These are phyloP conservation scores for Hyles vespertilio DNA, from an alignment of 1,140 invertebrate genomes.

Conservation along the genomic window DNA sequence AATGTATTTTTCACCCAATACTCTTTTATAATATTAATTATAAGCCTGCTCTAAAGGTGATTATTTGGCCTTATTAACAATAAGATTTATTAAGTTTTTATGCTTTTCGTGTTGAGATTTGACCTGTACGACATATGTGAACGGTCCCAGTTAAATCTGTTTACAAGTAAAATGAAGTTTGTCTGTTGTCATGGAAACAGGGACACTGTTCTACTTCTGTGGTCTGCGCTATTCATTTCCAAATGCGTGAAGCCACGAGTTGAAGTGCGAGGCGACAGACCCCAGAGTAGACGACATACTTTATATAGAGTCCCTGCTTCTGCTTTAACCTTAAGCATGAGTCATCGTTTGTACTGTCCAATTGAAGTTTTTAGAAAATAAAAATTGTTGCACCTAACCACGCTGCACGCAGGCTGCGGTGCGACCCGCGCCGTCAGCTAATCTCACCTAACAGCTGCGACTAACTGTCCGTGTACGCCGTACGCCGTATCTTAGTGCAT, in stretches of 20 bases:
- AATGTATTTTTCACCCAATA: slow-evolving; percentile 75
- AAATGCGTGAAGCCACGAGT: too few species aligned
- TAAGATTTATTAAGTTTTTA: slow-evolving; percentile 41
- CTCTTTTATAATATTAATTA: slow-evolving; percentile 55
- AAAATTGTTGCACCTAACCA: slow-evolving; percentile 44
- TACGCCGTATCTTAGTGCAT: slow-evolving; percentile 14
- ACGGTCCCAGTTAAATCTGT: slow-evolving; percentile 37
- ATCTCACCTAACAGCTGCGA: slow-evolving; percentile 54
- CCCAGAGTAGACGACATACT: slow-evolving; percentile 4
- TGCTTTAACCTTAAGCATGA: slow-evolving; percentile 60
- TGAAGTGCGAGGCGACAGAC: not conserved
- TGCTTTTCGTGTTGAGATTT: slow-evolving; percentile 66
- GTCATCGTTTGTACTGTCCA: slow-evolving; percentile 52
- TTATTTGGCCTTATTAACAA: slow-evolving; percentile 68
- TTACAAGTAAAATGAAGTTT: slow-evolving; percentile 22
- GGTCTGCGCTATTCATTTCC: slow-evolving; percentile 10
- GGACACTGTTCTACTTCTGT: slow-evolving; percentile 38
- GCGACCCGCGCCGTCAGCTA: slow-evolving; percentile 29
- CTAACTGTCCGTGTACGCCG: slow-evolving; percentile 51
- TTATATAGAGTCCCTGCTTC: slow-evolving; percentile 39
- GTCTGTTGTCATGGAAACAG: slow-evolving; percentile 31
- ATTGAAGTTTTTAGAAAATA: slow-evolving; percentile 30
- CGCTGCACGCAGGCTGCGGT: slow-evolving; percentile 46
- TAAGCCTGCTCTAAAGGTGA: slow-evolving; percentile 58
- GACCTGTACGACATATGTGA: slow-evolving; percentile 39